Percentiles rank a stretch among this genome's conserved stretches.
Conservation (phyloP, 2,888 invertebrate species). For the Cataglyphis albicans region DNA sequence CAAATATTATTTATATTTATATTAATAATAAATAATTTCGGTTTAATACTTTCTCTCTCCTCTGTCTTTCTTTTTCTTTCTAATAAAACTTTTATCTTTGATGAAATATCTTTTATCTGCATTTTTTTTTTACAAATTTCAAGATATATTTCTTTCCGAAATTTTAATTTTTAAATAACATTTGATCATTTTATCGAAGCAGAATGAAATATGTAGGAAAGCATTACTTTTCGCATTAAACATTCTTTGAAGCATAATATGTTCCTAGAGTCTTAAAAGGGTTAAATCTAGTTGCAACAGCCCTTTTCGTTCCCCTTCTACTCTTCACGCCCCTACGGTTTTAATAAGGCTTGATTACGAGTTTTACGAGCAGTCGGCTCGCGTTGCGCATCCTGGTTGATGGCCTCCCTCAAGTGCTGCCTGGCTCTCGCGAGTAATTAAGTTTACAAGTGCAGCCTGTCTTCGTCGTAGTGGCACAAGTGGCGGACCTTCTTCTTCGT, state of each 20-base stretch:
- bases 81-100: neutral
- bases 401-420: constrained; percentile 59
- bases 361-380: constrained; percentile 66
- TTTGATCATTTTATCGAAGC: neutral
- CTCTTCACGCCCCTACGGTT: constrained; percentile 60
- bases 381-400: constrained; percentile 55
- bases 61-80: neutral
- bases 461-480: constrained; percentile 49
- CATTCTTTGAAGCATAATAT: constrained; percentile 52
- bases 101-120: neutral
- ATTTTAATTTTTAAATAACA: neutral
- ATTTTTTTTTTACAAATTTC: neutral
- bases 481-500: constrained; percentile 52
- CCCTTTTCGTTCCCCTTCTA: constrained; percentile 47
- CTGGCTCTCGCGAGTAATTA: constrained; percentile 67
- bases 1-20: neutral
- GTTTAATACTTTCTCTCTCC: neutral
- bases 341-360: constrained; percentile 75
- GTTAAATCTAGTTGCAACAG: constrained; percentile 51
- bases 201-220: neutral
- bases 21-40: neutral
- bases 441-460: constrained; percentile 65
- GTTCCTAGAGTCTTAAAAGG: constrained; percentile 51
- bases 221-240: constrained; percentile 42
- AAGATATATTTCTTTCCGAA: neutral